Percentiles rank a stretch among this genome's conserved stretches.
phyloP scores from a whole-genome alignment of 2,797 vertebrate species.

The Apodemus agrarius region DNA sequence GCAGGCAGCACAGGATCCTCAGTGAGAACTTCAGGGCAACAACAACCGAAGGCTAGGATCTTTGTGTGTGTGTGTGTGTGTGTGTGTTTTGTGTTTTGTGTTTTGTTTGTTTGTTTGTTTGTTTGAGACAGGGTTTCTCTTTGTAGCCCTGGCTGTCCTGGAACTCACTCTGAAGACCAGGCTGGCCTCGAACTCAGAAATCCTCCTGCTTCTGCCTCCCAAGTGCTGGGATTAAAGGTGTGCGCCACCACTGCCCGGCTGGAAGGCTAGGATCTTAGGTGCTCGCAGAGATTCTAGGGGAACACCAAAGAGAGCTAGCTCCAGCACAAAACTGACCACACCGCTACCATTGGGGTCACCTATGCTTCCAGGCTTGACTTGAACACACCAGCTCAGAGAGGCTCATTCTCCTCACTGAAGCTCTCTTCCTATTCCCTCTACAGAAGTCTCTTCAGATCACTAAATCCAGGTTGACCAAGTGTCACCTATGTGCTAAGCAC shows the following conservation, averaged over 20 bases:
- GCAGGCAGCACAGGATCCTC: not conserved
- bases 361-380: not conserved
- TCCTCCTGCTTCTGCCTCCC: too few relatives aligned
- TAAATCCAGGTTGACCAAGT: not conserved
- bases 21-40: not conserved
- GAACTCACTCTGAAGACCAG: too few relatives aligned
- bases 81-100: too few relatives aligned
- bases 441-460: not conserved
- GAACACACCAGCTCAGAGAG: not conserved
- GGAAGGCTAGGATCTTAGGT: not conserved
- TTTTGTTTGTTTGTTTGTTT: too few relatives aligned
- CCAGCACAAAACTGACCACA: not conserved
- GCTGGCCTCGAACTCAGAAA: too few relatives aligned
- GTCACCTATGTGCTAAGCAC: not conserved
- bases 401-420: not conserved
- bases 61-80: too few relatives aligned
- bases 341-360: not conserved
- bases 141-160: too few relatives aligned
- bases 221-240: too few relatives aligned
- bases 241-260: too few relatives aligned
- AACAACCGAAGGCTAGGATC: not conserved
- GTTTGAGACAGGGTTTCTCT: too few relatives aligned
- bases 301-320: not conserved
- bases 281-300: not conserved
- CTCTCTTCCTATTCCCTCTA: not conserved